Evolutionary conservation across 2,888 invertebrate species (phyloP).

Genomic region (Eremobia ochroleuca): DNA sequence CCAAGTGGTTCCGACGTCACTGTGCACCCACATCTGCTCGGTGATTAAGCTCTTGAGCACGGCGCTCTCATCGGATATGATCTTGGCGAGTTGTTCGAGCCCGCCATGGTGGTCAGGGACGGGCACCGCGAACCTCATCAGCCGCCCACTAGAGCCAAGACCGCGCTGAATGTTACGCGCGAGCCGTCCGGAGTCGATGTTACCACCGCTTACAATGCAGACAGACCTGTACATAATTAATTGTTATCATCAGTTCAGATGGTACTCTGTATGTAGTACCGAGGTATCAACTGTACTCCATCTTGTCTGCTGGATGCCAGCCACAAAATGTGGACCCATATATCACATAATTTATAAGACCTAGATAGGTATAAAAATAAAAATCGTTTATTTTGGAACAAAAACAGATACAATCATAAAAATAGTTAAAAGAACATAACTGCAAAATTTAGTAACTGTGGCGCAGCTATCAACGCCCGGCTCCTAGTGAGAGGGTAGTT

Average conservation of each 20-base stretch:
- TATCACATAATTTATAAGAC: neutral
- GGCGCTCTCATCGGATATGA: slow-evolving; percentile 81
- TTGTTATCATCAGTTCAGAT: neutral
- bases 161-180: slow-evolving; percentile 95
- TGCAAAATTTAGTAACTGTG: too few relatives aligned
- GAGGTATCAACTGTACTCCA: neutral
- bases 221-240: slow-evolving; percentile 91
- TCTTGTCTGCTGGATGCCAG: neutral
- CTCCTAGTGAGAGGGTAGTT: too few relatives aligned
- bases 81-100: slow-evolving; percentile 92
- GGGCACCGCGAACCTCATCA: slow-evolving; percentile 93
- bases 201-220: slow-evolving; percentile 94
- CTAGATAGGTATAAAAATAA: neutral
- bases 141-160: slow-evolving; percentile 93
- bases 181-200: slow-evolving; percentile 95
- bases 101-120: slow-evolving; percentile 94
- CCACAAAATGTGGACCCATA: neutral
- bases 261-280: neutral
- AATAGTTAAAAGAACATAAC: too few relatives aligned
- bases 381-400: too few relatives aligned
- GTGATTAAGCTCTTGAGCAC: slow-evolving; percentile 86
- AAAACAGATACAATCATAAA: too few relatives aligned
- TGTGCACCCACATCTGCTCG: slow-evolving; percentile 87
- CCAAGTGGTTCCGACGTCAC: slow-evolving; percentile 85
- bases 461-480: too few relatives aligned